These are phyloP conservation scores for Doris montereyensis DNA, from an alignment of 2,888 invertebrate genomes.

Conservation along the genomic window DNA sequence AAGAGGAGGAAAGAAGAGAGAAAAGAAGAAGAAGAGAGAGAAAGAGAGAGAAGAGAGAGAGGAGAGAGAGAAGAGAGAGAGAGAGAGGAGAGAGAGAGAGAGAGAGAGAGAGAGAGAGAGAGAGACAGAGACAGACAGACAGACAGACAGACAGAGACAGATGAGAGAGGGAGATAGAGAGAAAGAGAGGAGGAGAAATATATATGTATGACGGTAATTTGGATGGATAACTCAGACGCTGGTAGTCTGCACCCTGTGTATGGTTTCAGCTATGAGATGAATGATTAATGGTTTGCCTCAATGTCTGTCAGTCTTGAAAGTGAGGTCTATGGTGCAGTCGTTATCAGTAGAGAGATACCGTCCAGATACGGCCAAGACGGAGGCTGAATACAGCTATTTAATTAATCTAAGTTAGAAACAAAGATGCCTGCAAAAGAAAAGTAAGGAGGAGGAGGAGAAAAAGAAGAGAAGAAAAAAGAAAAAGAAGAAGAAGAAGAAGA, in stretches of 20 bases:
- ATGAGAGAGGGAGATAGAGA: background rate
- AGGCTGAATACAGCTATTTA: too few relatives aligned
- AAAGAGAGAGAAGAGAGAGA: background rate
- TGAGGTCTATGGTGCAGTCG: too few relatives aligned
- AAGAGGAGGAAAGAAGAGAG: background rate
- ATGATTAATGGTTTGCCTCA: too few relatives aligned
- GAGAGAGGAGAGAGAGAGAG: background rate
- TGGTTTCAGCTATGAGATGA: too few relatives aligned
- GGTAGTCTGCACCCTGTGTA: too few relatives aligned
- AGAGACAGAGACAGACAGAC: background rate
- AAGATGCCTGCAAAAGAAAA: too few relatives aligned
- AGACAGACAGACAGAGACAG: background rate
- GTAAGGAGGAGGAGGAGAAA: too few relatives aligned
- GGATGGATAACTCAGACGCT: too few relatives aligned
- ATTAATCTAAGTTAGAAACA: too few relatives aligned
- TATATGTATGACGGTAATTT: background rate
- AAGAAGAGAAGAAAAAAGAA: too few relatives aligned
- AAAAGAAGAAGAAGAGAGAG: background rate
- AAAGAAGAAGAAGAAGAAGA: slow-evolving; percentile 40
- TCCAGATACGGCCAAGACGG: too few relatives aligned
- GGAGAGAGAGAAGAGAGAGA: background rate
- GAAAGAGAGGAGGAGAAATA: background rate
- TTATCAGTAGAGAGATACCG: too few relatives aligned
- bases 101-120: background rate
- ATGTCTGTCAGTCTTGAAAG: slow-evolving; percentile 5